These are phyloP conservation scores for Thripadectes ignobilis DNA, from an alignment of 2,797 vertebrate genomes.

Conservation along the genomic window DNA sequence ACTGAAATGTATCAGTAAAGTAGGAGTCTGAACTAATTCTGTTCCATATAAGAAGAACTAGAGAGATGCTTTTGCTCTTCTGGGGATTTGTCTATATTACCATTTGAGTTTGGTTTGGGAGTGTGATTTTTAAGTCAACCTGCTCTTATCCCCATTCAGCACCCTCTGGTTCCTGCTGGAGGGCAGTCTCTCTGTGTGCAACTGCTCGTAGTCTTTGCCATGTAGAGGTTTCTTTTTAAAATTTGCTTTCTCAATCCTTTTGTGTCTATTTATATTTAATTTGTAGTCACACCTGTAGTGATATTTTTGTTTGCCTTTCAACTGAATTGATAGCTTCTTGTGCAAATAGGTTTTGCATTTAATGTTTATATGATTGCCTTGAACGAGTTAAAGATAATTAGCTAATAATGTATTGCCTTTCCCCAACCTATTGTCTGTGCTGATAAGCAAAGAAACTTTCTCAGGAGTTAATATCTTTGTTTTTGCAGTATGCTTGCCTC, in stretches of 20 bases:
- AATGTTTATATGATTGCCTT: not conserved
- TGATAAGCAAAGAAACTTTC: not conserved
- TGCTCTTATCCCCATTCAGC: not conserved
- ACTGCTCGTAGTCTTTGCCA: not conserved
- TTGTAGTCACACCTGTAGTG: not conserved
- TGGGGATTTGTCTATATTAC: not conserved
- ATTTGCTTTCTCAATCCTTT: not conserved
- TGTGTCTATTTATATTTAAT: not conserved
- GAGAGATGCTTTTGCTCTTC: not conserved
- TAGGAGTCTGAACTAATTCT: not conserved
- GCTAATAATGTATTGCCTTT: not conserved
- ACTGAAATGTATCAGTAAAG: not conserved
- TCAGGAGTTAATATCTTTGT: not conserved
- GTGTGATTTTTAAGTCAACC: not conserved
- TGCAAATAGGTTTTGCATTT: not conserved
- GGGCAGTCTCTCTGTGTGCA: not conserved
- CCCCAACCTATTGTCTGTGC: not conserved
- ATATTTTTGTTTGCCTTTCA: not conserved
- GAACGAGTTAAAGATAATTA: not conserved
- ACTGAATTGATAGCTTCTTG: not conserved
- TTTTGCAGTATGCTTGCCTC: not conserved
- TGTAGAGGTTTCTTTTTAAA: not conserved
- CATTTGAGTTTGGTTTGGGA: not conserved
- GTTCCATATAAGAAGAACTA: not conserved
- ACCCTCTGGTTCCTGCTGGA: not conserved